These are phyloP conservation scores for Uropsilus gracilis DNA, from an alignment of 2,113 vertebrate species.

Conservation along the genomic window DNA sequence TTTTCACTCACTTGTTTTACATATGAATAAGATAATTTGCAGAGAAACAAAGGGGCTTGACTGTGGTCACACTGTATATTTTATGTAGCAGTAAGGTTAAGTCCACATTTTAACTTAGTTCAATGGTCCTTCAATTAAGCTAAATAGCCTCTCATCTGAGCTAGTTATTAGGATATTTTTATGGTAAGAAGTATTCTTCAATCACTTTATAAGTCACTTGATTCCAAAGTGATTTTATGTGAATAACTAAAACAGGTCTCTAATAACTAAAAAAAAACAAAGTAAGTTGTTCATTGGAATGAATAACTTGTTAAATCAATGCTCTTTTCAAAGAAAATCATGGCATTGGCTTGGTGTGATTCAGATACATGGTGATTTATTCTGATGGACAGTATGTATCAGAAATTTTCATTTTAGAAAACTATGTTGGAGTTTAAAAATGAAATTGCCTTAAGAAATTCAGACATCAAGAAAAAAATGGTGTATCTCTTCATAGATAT, in stretches of 20 bases:
- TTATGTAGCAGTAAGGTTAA: not conserved
- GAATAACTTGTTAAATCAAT: not conserved
- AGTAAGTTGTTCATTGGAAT: not conserved
- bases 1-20: not conserved
- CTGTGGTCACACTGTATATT: not conserved
- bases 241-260: not conserved
- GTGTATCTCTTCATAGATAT: not conserved
- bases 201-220: not conserved
- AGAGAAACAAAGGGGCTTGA: not conserved
- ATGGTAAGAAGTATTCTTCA: not conserved
- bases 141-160: not conserved
- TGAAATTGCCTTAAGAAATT: not conserved
- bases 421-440: not conserved
- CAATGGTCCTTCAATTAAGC: constrained; percentile 15
- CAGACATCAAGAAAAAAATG: not conserved
- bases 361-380: not conserved
- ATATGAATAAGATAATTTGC: not conserved
- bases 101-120: constrained; percentile 3
- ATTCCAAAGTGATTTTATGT: constrained; percentile 31
- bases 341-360: not conserved
- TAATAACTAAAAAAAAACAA: not conserved
- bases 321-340: not conserved
- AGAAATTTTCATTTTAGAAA: not conserved
- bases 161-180: constrained; percentile 31
- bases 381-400: not conserved